Evolutionary conservation across 2,113 vertebrate species (phyloP), one percentile per base, ranked within the genome.

Genomic region (Leucoraja erinaceus): DNA sequence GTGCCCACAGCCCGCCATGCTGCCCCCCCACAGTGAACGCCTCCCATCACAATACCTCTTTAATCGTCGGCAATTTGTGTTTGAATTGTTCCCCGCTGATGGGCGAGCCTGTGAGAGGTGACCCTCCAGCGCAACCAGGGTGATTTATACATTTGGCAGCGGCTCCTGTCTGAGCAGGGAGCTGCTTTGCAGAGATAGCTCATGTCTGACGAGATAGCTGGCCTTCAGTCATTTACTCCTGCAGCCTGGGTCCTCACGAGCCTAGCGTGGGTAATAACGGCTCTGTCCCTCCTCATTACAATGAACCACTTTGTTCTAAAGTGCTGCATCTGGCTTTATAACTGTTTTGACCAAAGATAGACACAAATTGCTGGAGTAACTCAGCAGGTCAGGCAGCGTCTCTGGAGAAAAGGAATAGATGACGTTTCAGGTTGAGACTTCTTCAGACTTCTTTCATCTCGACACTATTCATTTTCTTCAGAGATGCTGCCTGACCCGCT

Each of bases 121-220:
- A 22, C 86, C 66, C 59, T 68, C 2, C 5, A 5, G 33, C 1
- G 8, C 66, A 25, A 31, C 66, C 9, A 38, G 31, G 66, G 33
- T 91, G 56, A 91, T 72, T 91, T 91, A 91, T 91, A 70, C 38
- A 1, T 7, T 47, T 70, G 88, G 88, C 88, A 70, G 66, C 63
- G 10, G 31, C 66, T 33, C 88, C 61, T 38, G 28, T 91, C 18
- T 10, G 20, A 11, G 63, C 31, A 47, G 63, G 6, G 33, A 33
- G 88, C 16, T 22, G 63, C 33, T n/a, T 63, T 68, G 33, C 33
- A 25, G 63, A 70, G 70, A 47, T 70, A 47, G 66, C 59, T 47
- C 31, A 47, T 68, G 31, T 47, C 20, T 70, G 31, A 70, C 31
- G 18, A 66, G 63, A 91, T 47, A 72, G n/a, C 31, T 70, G 25